Conservation (phyloP, 2,797 vertebrate species). For the Helicolenus hilgendorfi region DNA sequence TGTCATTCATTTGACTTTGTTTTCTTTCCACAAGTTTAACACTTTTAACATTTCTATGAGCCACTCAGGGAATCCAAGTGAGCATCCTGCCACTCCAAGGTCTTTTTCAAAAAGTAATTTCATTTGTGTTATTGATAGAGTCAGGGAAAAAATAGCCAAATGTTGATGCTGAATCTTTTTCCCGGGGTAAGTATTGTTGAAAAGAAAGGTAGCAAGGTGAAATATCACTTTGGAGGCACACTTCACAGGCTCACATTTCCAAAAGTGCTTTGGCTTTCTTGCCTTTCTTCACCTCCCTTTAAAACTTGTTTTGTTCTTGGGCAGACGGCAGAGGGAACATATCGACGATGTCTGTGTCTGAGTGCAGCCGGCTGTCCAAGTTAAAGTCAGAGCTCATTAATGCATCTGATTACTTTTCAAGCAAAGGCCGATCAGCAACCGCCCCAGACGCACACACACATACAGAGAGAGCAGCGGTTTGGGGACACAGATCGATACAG, state of each 20-base stretch:
- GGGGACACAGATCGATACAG: slow-evolving; percentile 71
- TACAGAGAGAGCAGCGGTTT: slow-evolving; percentile 42
- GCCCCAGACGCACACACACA: not conserved
- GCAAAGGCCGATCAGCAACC: slow-evolving; percentile 53
- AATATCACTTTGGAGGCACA: slow-evolving; percentile 65
- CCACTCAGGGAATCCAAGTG: slow-evolving; percentile 23
- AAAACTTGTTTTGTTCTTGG: slow-evolving; percentile 75
- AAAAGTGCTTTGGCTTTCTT: slow-evolving; percentile 50
- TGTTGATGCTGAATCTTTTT: slow-evolving; percentile 41
- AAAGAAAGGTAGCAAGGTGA: slow-evolving; percentile 69
- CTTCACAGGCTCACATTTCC: slow-evolving; percentile 69
- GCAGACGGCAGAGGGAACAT: slow-evolving; percentile 63
- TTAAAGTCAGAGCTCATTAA: slow-evolving; percentile 83
- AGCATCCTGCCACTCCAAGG: slow-evolving; percentile 13
- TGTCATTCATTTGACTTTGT: slow-evolving; percentile 60
- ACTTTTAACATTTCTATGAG: slow-evolving; percentile 43
- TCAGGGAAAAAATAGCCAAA: not conserved
- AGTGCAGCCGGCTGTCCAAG: slow-evolving; percentile 74
- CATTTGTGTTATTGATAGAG: slow-evolving; percentile 55
- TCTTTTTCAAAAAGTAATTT: slow-evolving; percentile 42
- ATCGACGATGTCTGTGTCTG: slow-evolving; percentile 79
- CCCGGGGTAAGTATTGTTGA: slow-evolving; percentile 45
- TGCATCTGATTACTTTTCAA: slow-evolving; percentile 80
- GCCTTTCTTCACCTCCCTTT: slow-evolving; percentile 19
- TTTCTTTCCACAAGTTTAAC: slow-evolving; percentile 47